A percentile compares a stretch with the other conserved stretches of the same genome.
phyloP scores from a whole-genome alignment of 35 echinoderm and acorn worm genomes.

The Hemicentrotus pulcherrimus region DNA sequence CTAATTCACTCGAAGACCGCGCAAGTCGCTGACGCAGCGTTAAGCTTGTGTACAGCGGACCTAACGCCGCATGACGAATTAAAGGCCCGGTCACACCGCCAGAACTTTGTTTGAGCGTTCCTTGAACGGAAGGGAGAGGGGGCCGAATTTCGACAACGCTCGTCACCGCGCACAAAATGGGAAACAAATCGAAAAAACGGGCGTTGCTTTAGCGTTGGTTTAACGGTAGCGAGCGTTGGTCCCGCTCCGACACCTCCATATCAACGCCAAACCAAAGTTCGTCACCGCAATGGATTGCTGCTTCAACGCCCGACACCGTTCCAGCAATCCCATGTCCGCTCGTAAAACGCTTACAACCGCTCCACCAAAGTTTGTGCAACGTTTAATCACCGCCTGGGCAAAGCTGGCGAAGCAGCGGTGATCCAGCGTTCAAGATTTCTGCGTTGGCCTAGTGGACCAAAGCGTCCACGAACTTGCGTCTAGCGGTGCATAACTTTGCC shows the following conservation, averaged over 20 bases:
- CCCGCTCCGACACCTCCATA: slow-evolving; percentile 40
- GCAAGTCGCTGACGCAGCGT: too few relatives aligned
- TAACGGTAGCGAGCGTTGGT: slow-evolving; percentile 29
- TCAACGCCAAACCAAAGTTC: slow-evolving; percentile 41
- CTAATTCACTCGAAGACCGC: too few relatives aligned
- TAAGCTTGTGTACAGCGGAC: too few relatives aligned
- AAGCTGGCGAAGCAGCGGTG: slow-evolving; percentile 40
- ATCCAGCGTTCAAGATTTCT: slow-evolving; percentile 41
- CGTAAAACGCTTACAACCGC: slow-evolving; percentile 43
- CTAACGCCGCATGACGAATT: too few relatives aligned
- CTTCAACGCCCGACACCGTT: slow-evolving; percentile 30
- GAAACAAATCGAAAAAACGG: too few relatives aligned
- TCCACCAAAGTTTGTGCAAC: slow-evolving; percentile 41
- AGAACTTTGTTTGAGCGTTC: slow-evolving; percentile 24
- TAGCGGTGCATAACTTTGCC: slow-evolving; percentile 35
- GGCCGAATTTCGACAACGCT: slow-evolving; percentile 43
- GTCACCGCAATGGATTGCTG: slow-evolving; percentile 33
- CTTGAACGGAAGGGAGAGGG: slow-evolving; percentile 40
- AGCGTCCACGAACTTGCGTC: slow-evolving; percentile 45
- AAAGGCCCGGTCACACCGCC: slow-evolving; percentile 20
- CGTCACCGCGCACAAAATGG: slow-evolving; percentile 40
- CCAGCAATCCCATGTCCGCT: slow-evolving; percentile 32
- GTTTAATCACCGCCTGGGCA: slow-evolving; percentile 40
- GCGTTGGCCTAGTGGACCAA: slow-evolving; percentile 19
- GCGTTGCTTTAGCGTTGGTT: slow-evolving; percentile 42